A percentile compares a stretch with the other conserved stretches of the same genome.
These are phyloP conservation scores for Brenthis daphne DNA, from an alignment of 2,888 invertebrate genomes.

Conservation along the genomic window DNA sequence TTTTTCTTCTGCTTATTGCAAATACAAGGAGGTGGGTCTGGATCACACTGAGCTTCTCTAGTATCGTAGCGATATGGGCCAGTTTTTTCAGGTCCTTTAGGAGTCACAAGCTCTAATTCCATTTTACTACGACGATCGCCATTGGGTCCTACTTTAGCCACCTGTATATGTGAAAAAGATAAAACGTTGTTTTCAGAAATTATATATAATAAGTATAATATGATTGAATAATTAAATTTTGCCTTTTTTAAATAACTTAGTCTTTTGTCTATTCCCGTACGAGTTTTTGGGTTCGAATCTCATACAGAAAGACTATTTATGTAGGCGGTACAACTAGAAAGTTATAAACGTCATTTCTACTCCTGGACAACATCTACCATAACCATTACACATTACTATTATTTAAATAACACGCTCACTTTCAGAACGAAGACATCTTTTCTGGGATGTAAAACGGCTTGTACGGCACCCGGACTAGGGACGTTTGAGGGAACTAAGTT, in stretches of 20 bases:
- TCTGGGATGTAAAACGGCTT: slow-evolving; percentile 78
- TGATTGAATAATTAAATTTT: too few relatives aligned
- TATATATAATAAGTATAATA: too few relatives aligned
- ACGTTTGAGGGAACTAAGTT: slow-evolving; percentile 61
- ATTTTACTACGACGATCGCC: slow-evolving; percentile 75
- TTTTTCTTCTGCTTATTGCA: slow-evolving; percentile 51
- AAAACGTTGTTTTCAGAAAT: not conserved
- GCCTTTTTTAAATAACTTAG: too few relatives aligned
- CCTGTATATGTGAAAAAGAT: slow-evolving; percentile 46
- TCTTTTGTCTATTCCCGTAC: too few relatives aligned
- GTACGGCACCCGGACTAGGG: slow-evolving; percentile 57
- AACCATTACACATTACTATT: not conserved
- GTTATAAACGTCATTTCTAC: too few relatives aligned
- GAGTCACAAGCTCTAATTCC: slow-evolving; percentile 86
- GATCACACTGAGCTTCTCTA: slow-evolving; percentile 69
- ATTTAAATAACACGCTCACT: slow-evolving; percentile 48
- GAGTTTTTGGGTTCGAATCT: too few relatives aligned
- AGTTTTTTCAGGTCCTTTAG: slow-evolving; percentile 81
- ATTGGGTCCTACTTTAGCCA: slow-evolving; percentile 66
- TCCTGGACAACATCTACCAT: not conserved
- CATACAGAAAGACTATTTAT: not conserved
- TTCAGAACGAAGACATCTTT: slow-evolving; percentile 85
- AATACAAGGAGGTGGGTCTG: slow-evolving; percentile 59
- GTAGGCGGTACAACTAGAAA: not conserved
- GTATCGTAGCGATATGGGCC: slow-evolving; percentile 72